Conservation (phyloP, 2,888 invertebrate genomes). For the Nemotelus nigrinus region DNA sequence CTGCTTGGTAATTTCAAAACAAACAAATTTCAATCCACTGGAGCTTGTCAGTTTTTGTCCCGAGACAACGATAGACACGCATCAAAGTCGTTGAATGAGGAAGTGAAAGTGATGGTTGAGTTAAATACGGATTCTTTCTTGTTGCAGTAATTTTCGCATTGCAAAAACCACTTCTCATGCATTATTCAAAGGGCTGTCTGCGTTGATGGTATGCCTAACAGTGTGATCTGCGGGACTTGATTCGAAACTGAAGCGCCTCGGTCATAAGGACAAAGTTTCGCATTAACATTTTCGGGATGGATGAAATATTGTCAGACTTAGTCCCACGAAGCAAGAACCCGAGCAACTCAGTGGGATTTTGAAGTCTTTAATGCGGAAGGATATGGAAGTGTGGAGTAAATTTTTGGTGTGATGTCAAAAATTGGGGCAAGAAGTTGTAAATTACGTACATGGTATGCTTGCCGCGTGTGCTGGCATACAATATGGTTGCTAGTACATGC, state of each 20-base stretch:
- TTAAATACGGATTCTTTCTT: neutral
- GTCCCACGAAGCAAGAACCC: conserved; percentile 10
- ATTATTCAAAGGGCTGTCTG: conserved; percentile 14
- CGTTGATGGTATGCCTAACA: too few relatives aligned
- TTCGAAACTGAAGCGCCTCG: neutral
- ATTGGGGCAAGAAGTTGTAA: conserved; percentile 22
- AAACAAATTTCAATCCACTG: neutral
- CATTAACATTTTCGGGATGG: conserved; percentile 38
- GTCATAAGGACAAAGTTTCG: conserved; percentile 24
- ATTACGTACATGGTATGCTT: conserved; percentile 5
- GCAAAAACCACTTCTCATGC: conserved; percentile 20
- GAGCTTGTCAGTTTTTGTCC: conserved; percentile 25
- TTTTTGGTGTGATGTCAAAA: neutral
- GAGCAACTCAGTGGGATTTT: neutral
- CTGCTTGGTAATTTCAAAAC: conserved; percentile 27
- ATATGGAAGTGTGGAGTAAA: neutral
- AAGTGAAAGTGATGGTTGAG: conserved; percentile 24
- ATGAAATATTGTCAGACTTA: conserved; percentile 38
- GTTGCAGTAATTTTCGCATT: conserved; percentile 12
- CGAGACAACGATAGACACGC: neutral
- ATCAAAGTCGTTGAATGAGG: neutral
- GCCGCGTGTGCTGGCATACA: too few relatives aligned
- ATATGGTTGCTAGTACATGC: too few relatives aligned
- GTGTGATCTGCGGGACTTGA: too few relatives aligned
- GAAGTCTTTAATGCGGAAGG: neutral